phyloP scores from a whole-genome alignment of 2,797 vertebrate species.

The Lutjanus argentimaculatus region DNA sequence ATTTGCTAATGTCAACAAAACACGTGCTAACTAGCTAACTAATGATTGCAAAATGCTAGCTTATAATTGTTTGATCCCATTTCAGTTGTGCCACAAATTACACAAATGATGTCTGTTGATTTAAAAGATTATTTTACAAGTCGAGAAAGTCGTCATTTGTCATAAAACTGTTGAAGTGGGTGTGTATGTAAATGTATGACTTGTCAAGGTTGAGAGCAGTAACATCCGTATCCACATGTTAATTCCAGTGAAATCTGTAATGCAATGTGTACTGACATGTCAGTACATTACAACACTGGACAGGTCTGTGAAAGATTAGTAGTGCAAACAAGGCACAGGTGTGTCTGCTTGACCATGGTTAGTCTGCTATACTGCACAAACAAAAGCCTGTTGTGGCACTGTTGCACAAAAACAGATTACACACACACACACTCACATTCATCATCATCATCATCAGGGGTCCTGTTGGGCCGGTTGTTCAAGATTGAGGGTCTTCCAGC shows the following conservation, averaged over 20 bases:
- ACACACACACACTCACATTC: neutral
- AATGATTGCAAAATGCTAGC: no score
- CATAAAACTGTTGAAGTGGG: no score
- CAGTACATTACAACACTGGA: neutral
- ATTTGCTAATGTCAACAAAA: no score
- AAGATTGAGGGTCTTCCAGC: slow-evolving; percentile 33
- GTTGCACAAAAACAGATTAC: neutral
- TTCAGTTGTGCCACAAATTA: no score
- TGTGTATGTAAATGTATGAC: neutral
- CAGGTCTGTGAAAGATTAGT: neutral
- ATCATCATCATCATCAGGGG: neutral
- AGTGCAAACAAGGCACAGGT: slow-evolving; percentile 17
- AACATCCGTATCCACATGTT: neutral
- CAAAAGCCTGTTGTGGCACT: neutral
- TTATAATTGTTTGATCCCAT: no score
- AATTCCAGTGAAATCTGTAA: neutral
- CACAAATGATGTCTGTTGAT: no score
- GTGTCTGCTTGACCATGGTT: neutral
- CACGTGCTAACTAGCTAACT: no score
- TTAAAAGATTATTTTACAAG: no score
- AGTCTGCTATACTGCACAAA: neutral
- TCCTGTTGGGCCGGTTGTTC: slow-evolving; percentile 11
- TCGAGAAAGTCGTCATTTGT: no score
- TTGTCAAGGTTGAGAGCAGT: neutral
- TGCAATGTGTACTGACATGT: neutral